These are phyloP conservation scores for Palloptera scutellata DNA, from an alignment of 2,888 invertebrate species.

Conservation along the genomic window DNA sequence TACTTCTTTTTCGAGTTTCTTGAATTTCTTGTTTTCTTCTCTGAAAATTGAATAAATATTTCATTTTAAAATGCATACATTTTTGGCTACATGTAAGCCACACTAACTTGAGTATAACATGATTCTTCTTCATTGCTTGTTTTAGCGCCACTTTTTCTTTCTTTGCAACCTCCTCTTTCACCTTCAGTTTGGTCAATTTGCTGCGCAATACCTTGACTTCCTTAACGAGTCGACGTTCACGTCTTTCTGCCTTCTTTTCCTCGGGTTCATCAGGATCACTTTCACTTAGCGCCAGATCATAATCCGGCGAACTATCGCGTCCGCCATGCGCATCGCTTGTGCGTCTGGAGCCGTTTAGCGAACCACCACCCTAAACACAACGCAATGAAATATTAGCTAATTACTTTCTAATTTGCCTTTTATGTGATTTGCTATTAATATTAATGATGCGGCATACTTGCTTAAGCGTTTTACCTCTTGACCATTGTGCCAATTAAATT, in stretches of 20 bases:
- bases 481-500: constrained; percentile 19
- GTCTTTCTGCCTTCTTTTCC: constrained; percentile 71
- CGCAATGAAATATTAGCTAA: neutral
- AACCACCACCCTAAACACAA: constrained; percentile 51
- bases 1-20: constrained; percentile 84
- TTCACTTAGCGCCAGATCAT: constrained; percentile 70
- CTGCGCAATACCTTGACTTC: constrained; percentile 62
- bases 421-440: too few relatives aligned
- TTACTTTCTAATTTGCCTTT: too few relatives aligned
- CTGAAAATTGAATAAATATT: constrained; percentile 63
- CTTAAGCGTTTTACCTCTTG: constrained; percentile 14
- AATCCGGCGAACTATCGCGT: constrained; percentile 70
- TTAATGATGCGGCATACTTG: too few relatives aligned
- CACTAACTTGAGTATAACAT: constrained; percentile 74
- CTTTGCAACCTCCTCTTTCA: constrained; percentile 76
- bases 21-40: constrained; percentile 84
- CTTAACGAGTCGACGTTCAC: constrained; percentile 72
- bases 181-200: constrained; percentile 68
- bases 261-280: constrained; percentile 74
- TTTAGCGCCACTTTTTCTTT: constrained; percentile 81
- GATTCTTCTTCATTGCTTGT: constrained; percentile 83
- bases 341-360: constrained; percentile 57
- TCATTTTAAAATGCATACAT: constrained; percentile 11
- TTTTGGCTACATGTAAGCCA: neutral
- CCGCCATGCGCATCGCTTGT: constrained; percentile 60